Conservation (phyloP, 2,113 vertebrate genomes). For the Amphiprion ocellaris region DNA sequence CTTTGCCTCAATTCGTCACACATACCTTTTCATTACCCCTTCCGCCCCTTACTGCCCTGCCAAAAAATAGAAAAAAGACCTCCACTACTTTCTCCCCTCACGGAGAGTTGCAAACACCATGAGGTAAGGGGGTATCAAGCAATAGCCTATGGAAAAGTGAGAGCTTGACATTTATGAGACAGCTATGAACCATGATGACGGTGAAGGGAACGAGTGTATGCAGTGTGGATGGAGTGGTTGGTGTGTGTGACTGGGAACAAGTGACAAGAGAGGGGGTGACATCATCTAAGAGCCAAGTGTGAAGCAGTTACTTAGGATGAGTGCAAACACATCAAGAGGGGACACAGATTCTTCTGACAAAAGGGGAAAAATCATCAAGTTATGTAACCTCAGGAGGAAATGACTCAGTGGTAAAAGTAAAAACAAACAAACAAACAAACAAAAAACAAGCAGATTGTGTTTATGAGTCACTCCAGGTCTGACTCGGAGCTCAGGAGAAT, state of each 20-base stretch:
- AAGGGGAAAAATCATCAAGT: conserved; percentile 24
- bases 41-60: conserved; percentile 35
- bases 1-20: conserved; percentile 78
- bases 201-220: conserved; percentile 35
- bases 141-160: conserved; percentile 53
- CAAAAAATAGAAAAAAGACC: conserved; percentile 42
- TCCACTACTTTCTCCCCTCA: neutral
- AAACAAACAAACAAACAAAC: conserved; percentile 33
- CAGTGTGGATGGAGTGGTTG: conserved; percentile 11
- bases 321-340: conserved; percentile 9
- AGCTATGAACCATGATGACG: conserved; percentile 45
- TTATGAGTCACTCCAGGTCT: conserved; percentile 53
- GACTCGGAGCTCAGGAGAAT: conserved; percentile 20
- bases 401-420: conserved; percentile 45
- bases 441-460: conserved; percentile 49
- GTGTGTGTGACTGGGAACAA: conserved; percentile 43
- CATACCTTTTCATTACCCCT: conserved; percentile 73
- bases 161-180: conserved; percentile 68
- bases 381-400: conserved; percentile 54
- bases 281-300: conserved; percentile 39
- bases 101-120: conserved; percentile 51
- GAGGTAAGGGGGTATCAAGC: conserved; percentile 27
- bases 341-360: conserved; percentile 40
- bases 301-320: conserved; percentile 41
- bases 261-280: conserved; percentile 37